Percentiles rank a stretch among this genome's conserved stretches.
phyloP scores from a whole-genome alignment of 2,113 vertebrate species.

The Misgurnus mizolepis region DNA sequence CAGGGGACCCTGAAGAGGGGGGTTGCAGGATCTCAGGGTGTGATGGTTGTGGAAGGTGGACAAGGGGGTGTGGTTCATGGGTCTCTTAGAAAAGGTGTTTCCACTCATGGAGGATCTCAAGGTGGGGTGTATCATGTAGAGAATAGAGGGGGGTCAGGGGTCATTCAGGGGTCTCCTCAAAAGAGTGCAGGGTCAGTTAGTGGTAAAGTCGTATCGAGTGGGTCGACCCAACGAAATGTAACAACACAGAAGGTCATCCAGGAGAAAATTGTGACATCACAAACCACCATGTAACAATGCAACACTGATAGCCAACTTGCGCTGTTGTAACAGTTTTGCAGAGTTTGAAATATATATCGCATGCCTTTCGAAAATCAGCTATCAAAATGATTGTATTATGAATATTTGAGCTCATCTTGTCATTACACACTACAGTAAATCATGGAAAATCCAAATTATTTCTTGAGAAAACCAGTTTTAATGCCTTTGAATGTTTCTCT shows the following conservation, averaged over 20 bases:
- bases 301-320: not conserved
- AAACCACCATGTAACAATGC: conserved; percentile 12
- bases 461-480: conserved; percentile 1
- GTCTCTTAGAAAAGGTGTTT: conserved; percentile 29
- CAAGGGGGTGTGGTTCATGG: conserved; percentile 36
- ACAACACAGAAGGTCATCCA: conserved; percentile 38
- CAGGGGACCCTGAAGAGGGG: conserved; percentile 55
- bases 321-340: not conserved
- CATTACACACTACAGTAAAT: not conserved
- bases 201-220: conserved; percentile 23
- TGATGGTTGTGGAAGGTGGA: conserved; percentile 59
- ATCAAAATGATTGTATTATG: no score
- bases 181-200: conserved; percentile 12
- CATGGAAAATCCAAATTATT: not conserved
- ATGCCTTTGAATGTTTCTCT: not conserved
- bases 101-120: conserved; percentile 46
- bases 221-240: not conserved
- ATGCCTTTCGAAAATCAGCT: not conserved
- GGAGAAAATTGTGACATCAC: conserved; percentile 52
- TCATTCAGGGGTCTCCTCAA: conserved; percentile 39
- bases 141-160: conserved; percentile 41
- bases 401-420: not conserved
- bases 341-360: not conserved
- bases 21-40: conserved; percentile 55
- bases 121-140: conserved; percentile 22